Evolutionary conservation across 1,140 invertebrate genomes (phyloP), one percentile per base, ranked within the genome.

Genomic region (Drosophila takahashii): DNA sequence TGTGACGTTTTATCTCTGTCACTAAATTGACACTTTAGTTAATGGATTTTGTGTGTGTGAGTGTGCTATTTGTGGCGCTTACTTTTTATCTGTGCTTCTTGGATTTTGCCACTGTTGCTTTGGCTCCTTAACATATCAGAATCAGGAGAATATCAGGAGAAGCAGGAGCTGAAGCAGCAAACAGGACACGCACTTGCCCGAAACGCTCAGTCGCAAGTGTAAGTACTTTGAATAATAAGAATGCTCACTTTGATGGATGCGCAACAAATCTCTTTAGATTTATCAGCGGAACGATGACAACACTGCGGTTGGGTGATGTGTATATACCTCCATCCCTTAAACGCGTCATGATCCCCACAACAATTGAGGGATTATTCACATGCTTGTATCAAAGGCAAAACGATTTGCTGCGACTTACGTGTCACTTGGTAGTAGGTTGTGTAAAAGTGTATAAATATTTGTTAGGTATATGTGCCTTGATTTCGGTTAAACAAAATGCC

Each of bases 11-110:
- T 90, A 90, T 90, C 86, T 90, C 76, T 90, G 87, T 90, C 86
- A 90, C 87, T 90, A 90, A 90, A 90, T 90, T 90, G 86, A 90
- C 86, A 90, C 86, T 90, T 90, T 90, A 90, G 81, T 90, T 90
- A 90, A 90, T 90, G 87, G 86, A 83, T 90, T 90, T 90, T 77
- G 79, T 83, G 77, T 89, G 84, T 84, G 84, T 89, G 84, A 76
- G 79, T 79, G 79, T 70, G 62, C 61, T 65, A 76, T 75, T 72
- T 85, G 77, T 70, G 81, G 62, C 61, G 69, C 64, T 86, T 79
- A 61, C 75, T 71, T 57, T 75, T 81, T 81, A 81, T 81, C 83
- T 70, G 59, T 39, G 53, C 34, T 54, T 36, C 53, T 44, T 53
- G 56, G 47, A 29, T 71, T 71, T 48, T 70, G 70, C 64, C 62